Evolutionary conservation across 2,113 vertebrate genomes (phyloP).

Genomic region (Gambusia affinis): DNA sequence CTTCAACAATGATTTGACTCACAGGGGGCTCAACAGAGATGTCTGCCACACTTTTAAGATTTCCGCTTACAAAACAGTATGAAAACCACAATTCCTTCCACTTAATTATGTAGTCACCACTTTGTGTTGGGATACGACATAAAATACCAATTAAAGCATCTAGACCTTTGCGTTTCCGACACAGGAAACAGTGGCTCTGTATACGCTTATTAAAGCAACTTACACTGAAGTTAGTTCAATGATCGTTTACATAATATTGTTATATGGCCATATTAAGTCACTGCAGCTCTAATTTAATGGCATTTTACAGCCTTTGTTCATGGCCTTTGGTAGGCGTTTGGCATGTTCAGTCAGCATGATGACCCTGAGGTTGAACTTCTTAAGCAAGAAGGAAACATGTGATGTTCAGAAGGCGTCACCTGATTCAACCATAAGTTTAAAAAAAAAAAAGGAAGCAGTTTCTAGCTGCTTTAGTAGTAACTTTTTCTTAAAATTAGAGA

Average conservation of each 20-base stretch:
- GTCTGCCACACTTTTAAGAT: background rate
- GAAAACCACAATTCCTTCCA: background rate
- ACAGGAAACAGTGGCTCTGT: background rate
- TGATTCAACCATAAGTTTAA: constrained; percentile 61
- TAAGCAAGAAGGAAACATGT: constrained; percentile 65
- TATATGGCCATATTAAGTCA: background rate
- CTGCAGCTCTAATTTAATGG: background rate
- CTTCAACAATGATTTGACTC: no score
- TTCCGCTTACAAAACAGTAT: background rate
- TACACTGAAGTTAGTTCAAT: background rate
- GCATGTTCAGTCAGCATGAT: constrained; percentile 24
- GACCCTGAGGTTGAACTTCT: constrained; percentile 34
- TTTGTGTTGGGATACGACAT: background rate
- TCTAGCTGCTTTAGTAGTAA: constrained; percentile 8
- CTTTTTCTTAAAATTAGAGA: constrained; percentile 10
- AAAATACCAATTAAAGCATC: background rate
- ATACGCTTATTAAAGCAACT: background rate
- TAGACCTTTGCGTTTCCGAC: background rate
- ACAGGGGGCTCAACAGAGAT: background rate
- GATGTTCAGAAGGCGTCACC: constrained; percentile 67
- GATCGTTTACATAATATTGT: background rate
- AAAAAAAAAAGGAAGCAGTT: constrained; percentile 25
- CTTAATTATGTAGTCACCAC: background rate
- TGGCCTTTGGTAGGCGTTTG: constrained; percentile 4
- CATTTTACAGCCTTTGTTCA: background rate